These are phyloP conservation scores for Pteronura brasiliensis DNA, from an alignment of 2,113 vertebrate species.

Conservation along the genomic window DNA sequence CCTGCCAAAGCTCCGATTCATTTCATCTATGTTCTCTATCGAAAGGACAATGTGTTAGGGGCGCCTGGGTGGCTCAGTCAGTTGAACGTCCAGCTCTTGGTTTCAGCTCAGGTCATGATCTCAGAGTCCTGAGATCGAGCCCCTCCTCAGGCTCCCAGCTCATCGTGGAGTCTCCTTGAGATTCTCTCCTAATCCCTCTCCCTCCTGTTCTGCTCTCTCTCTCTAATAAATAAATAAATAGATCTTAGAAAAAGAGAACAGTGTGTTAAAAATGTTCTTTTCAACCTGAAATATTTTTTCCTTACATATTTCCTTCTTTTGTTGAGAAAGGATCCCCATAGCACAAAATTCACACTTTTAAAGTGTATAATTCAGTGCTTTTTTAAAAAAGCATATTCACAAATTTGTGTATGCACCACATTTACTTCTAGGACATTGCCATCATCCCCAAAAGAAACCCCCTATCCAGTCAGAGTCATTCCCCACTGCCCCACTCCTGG, in stretches of 20 bases:
- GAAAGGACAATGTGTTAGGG: neutral
- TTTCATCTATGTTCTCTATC: neutral
- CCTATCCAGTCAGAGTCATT: neutral
- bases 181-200: neutral
- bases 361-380: neutral
- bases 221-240: neutral
- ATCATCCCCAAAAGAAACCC: neutral
- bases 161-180: neutral
- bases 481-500: accelerated
- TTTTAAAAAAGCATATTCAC: neutral
- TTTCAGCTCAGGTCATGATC: neutral
- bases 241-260: neutral
- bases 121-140: neutral
- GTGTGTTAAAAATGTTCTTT: neutral
- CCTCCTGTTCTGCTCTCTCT: neutral
- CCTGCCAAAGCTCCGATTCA: neutral
- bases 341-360: neutral
- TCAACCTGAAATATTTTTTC: neutral
- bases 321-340: neutral
- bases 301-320: neutral
- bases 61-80: neutral
- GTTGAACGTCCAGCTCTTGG: neutral
- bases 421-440: neutral
- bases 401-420: too few species aligned
- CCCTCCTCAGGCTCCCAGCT: neutral